phyloP scores from a whole-genome alignment of 2,113 vertebrate species.

The Cyprinodon brontotheroides region DNA sequence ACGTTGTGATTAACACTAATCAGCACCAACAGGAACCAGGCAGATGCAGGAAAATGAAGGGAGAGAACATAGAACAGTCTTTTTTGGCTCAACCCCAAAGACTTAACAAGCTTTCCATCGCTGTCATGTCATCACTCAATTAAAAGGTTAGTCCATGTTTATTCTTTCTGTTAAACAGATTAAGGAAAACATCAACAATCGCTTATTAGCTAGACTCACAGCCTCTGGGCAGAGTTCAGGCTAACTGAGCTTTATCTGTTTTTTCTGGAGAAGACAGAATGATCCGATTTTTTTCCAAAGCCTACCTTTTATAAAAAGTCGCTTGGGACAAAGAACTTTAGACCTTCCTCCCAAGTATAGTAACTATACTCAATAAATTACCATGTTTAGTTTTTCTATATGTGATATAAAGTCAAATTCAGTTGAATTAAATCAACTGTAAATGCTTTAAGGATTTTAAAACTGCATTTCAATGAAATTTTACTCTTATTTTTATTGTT shows the following conservation, averaged over 20 bases:
- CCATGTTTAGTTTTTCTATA: not conserved
- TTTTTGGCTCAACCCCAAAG: constrained; percentile 36
- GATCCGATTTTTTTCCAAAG: constrained; percentile 10
- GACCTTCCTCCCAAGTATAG: too few relatives aligned
- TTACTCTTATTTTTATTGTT: too few relatives aligned
- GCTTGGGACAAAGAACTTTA: not conserved
- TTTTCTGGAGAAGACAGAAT: not conserved
- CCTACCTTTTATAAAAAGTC: not conserved
- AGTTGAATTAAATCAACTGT: not conserved
- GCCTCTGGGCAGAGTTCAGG: constrained; percentile 53
- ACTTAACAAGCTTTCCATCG: constrained; percentile 69
- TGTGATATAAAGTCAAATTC: not conserved
- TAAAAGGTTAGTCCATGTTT: constrained; percentile 80
- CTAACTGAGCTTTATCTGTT: constrained; percentile 53
- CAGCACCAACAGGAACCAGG: constrained; percentile 58
- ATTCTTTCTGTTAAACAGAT: constrained; percentile 73
- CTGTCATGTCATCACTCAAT: constrained; percentile 78
- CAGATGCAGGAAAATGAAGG: constrained; percentile 53
- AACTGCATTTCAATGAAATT: not conserved
- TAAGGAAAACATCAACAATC: constrained; percentile 78
- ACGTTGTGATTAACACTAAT: constrained; percentile 33
- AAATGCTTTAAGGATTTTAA: not conserved
- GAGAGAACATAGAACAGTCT: constrained; percentile 39
- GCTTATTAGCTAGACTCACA: constrained; percentile 57
- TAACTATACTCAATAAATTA: not conserved